These are phyloP conservation scores for roundworm (Caenorhabditis elegans) DNA, from an alignment of 1,140 invertebrate genomes.

Conservation along the genomic window WBcel235 BX284604.4:5666001-5666500, in stretches of 20 bases:
- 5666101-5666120: too few species aligned
- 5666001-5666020: too few species aligned
- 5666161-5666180: too few species aligned
- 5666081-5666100: too few species aligned
- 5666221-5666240: too few species aligned
- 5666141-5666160: too few species aligned
- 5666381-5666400: background rate
- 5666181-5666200: too few species aligned
- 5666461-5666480: constrained; percentile 7
- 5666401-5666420: background rate
- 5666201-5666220: too few species aligned
- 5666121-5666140: too few species aligned
- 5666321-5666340: constrained; percentile 17
- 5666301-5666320: background rate
- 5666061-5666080: too few species aligned
- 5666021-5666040: too few species aligned
- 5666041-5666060: too few species aligned
- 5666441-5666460: constrained; percentile 19
- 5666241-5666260: background rate
- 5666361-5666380: background rate
- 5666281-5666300: background rate
- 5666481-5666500: background rate
- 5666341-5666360: background rate
- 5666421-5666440: constrained; percentile 25
- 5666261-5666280: background rate